Base-by-base conservation (phyloP, 2,113 vertebrate species). In the Cynoglossus semilaevis region DNA sequence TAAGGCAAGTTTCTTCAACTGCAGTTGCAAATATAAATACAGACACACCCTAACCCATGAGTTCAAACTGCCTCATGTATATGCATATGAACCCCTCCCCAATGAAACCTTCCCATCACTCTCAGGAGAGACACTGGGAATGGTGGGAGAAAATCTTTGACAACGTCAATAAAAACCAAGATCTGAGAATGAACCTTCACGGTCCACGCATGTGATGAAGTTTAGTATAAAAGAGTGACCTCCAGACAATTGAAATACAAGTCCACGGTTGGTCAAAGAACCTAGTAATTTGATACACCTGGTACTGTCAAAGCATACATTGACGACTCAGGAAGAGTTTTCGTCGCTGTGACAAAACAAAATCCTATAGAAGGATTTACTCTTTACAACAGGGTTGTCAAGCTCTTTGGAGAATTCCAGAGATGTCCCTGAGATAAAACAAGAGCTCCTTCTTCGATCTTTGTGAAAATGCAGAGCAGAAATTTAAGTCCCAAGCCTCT, bases 171-270 rank as follows among this genome's bases (percentile, higher is more conserved):
- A 29, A 29, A 29, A 29, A 29, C 22, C 22, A 40, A 40, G 38
- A 40, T 10, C 38, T 40, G 8, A 22, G n/a, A 40, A 52, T 13
- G 22, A 14, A 17, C 1, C 4, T 9, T 4, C 22, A 34, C 15
- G 17, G 0, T 37, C 22, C 9, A 45, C 2, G 47, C 22, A 42
- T 35, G n/a, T 12, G 15, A 4, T 8, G 15, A 42, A n/a, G 40
- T 4, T 13, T 6, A 29, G 34, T 12, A 35, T 52, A 41, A 48
- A 1, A 35, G 12, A 58, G 60, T 38, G 8, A 10, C 17, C 17
- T 29, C 4, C 2, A 43, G n/a, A 18, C 8, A 47, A 47, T 29
- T 37, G 49, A 54, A 52, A 58, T 51, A 13, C 18, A 38, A 70
- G 41, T 18, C n/a, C 14, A 46, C 11, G 5, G 43, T 14, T 6